These are phyloP conservation scores for Delichon dasypus DNA, from an alignment of 2,797 vertebrate genomes.

Conservation along the genomic window DNA sequence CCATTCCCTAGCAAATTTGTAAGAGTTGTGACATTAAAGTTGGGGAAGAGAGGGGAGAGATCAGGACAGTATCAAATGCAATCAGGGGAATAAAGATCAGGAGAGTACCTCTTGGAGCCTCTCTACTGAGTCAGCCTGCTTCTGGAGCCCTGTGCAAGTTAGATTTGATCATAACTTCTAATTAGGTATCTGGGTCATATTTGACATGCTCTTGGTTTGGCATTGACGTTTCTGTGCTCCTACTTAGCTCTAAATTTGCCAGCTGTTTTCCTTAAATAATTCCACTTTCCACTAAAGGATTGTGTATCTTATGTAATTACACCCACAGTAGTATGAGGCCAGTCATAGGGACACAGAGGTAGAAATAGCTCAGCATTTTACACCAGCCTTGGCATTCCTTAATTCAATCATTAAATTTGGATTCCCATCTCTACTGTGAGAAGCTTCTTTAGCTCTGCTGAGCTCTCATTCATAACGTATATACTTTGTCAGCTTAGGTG, in stretches of 20 bases:
- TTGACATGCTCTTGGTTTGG: background rate
- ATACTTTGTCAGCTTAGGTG: background rate
- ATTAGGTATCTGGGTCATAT: constrained; percentile 54
- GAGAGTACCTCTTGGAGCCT: background rate
- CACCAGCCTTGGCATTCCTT: background rate
- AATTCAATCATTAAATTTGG: constrained; percentile 12
- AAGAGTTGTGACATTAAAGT: background rate
- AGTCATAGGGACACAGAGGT: background rate
- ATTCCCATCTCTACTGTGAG: background rate
- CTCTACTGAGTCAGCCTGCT: background rate
- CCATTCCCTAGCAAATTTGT: background rate
- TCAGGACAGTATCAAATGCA: background rate
- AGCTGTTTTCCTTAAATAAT: constrained; percentile 65
- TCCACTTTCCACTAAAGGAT: constrained; percentile 4
- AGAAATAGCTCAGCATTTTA: constrained; percentile 15
- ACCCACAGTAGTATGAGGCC: background rate
- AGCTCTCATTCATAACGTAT: background rate
- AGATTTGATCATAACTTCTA: constrained; percentile 7
- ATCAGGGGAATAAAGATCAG: background rate
- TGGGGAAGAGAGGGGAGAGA: background rate
- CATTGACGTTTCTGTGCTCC: constrained; percentile 38
- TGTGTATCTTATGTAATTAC: constrained; percentile 23
- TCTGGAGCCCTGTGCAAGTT: background rate
- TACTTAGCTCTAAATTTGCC: constrained; percentile 57
- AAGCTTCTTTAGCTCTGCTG: background rate